Evolutionary conservation across 1,140 invertebrate genomes (phyloP).

Genomic region (Palaemon carinicauda): DNA sequence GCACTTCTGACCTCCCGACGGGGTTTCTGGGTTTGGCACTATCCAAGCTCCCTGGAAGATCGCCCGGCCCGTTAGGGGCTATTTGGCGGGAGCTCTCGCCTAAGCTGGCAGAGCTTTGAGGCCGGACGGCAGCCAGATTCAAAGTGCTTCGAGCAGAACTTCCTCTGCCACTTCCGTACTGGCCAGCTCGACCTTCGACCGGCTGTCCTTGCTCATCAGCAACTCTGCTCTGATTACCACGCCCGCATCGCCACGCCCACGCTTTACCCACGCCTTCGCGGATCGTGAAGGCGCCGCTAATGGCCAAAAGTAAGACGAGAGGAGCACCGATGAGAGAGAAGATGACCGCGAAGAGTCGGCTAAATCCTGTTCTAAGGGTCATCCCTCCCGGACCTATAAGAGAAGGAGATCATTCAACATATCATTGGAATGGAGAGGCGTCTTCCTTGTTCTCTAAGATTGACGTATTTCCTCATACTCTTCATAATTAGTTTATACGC

Average conservation of each 20-base stretch:
- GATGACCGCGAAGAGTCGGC: constrained; percentile 42
- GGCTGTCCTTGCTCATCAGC: neutral
- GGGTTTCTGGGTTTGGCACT: constrained; percentile 12
- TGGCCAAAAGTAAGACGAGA: constrained; percentile 43
- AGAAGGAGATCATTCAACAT: neutral
- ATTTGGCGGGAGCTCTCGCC: neutral
- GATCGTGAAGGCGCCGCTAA: constrained; percentile 50
- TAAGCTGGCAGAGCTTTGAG: constrained; percentile 2
- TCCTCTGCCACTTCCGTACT: constrained; percentile 22
- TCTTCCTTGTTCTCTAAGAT: too few species aligned
- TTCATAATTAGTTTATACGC: too few species aligned
- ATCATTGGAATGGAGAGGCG: too few species aligned
- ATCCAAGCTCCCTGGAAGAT: constrained; percentile 11
- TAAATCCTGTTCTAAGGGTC: constrained; percentile 47
- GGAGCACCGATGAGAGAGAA: constrained; percentile 50
- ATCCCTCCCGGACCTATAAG: constrained; percentile 47
- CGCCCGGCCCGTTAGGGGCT: constrained; percentile 43
- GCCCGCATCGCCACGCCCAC: constrained; percentile 50
- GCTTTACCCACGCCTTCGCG: constrained; percentile 49
- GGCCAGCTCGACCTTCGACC: constrained; percentile 21
- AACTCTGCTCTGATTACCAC: constrained; percentile 23
- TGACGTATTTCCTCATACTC: too few species aligned
- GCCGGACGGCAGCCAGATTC: constrained; percentile 16
- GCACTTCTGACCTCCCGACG: neutral
- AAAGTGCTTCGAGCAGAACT: neutral